Evolutionary conservation across 2,888 invertebrate species (phyloP).

Genomic region (Drosophila demipolita): DNA sequence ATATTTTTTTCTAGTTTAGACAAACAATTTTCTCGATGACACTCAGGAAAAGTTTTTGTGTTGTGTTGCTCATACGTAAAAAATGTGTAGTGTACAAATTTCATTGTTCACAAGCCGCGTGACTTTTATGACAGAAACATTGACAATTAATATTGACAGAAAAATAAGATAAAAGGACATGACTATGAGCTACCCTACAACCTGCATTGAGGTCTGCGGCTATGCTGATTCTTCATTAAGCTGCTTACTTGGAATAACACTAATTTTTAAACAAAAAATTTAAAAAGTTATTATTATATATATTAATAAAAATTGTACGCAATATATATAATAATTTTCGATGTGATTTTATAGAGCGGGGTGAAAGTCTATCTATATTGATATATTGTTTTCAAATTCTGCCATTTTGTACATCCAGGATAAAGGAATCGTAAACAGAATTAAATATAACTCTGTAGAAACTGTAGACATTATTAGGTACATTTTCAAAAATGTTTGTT

Average conservation of each 20-base stretch:
- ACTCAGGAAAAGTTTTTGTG: background rate
- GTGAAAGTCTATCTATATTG: background rate
- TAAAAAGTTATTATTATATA: background rate
- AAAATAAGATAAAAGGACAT: background rate
- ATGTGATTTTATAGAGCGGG: background rate
- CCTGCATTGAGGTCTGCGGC: too few relatives aligned
- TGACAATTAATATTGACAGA: conserved; percentile 3
- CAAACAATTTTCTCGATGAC: background rate
- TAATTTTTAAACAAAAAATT: background rate
- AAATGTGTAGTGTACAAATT: background rate
- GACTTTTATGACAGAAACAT: conserved; percentile 13
- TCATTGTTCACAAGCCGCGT: conserved; percentile 4
- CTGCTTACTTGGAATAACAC: too few relatives aligned
- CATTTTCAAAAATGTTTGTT: background rate
- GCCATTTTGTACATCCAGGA: background rate
- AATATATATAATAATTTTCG: background rate
- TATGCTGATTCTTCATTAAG: background rate
- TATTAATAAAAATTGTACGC: background rate
- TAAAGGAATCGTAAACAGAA: background rate
- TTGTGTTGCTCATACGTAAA: background rate
- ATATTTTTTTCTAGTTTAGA: background rate
- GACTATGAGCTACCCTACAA: background rate
- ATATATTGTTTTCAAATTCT: background rate
- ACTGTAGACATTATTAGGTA: background rate
- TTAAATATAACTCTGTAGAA: background rate